Base-by-base conservation (phyloP, 2,113 vertebrate species). In the Nannospalax galili region DNA sequence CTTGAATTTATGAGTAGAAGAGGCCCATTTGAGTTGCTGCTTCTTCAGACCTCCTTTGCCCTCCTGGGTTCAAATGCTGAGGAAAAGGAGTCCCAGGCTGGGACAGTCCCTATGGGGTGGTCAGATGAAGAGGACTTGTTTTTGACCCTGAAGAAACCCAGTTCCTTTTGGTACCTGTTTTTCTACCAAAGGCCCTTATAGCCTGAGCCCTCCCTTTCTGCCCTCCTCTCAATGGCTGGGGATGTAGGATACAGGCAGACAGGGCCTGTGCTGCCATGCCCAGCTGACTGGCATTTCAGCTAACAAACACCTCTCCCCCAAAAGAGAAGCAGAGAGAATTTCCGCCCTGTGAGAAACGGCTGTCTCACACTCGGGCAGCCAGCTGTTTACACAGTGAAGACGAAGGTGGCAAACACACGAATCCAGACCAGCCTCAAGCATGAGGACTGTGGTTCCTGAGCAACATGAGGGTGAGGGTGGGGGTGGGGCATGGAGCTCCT, bases 211-310 rank as follows among this genome's bases (percentile, higher is more conserved):
- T 75, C 17, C 81, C 24, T 35, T 9, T 26, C 19, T 0, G 0
- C 11, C 32, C 11, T 35, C 19, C 52, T 9, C 20, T 1, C 0
- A 1, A 11, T 0, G 22, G 37, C 20, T 64, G 24, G 60, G 80
- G 64, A 94, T 97, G 85, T 35, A 60, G 20, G 24, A 65, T 24
- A 79, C 48, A 78, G 72, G 58, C 60, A 48, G 90, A 35, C 74
- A 69, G 93, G 73, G 62, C 86, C 79, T 28, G 15, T 48, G 37
- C 52, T 35, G 32, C 35, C 20, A 1, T 35, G 75, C 65, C 95
- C 88, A 92, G 17, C 82, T 75, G 82, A 78, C 90, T 98, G 95
- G 89, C 85, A 95, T 98, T 98, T 97, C 70, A 42, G 93, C 89
- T 97, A 87, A 84, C 9, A 95, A 93, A 91, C 95, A 90, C 96